These are phyloP conservation scores for Perca fluviatilis DNA, from an alignment of 2,113 vertebrate genomes.

Conservation along the genomic window DNA sequence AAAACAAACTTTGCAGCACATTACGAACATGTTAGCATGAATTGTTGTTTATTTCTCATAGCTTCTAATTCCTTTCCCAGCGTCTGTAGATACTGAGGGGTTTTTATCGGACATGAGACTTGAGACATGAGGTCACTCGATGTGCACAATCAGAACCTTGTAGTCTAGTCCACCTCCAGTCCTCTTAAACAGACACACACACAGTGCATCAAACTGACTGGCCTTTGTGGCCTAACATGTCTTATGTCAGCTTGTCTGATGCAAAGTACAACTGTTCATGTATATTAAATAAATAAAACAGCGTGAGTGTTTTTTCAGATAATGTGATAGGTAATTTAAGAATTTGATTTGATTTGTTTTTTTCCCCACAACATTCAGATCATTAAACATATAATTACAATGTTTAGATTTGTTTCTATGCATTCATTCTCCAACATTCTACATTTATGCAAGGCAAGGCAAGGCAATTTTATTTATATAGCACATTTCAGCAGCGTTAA, in stretches of 20 bases:
- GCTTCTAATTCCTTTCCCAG: background rate
- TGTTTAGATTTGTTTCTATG: background rate
- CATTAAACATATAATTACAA: background rate
- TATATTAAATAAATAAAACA: background rate
- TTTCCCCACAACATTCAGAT: background rate
- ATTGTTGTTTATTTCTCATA: background rate
- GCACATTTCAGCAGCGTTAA: too few relatives aligned
- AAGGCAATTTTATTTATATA: too few relatives aligned
- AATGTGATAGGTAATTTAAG: background rate
- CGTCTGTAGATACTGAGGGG: background rate
- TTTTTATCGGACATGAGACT: background rate
- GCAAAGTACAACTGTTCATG: background rate
- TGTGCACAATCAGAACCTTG: constrained; percentile 60
- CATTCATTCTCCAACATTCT: background rate
- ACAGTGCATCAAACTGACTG: background rate
- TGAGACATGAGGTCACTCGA: constrained; percentile 45
- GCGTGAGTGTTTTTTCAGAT: background rate
- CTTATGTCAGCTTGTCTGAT: background rate
- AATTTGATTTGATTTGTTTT: background rate
- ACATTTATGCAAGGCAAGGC: background rate
- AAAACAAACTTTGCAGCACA: background rate
- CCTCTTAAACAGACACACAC: background rate
- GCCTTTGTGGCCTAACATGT: constrained; percentile 11
- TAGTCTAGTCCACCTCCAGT: constrained; percentile 18
- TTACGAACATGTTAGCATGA: background rate